Base-by-base conservation (phyloP, 2,888 invertebrate species). In the Vannuccia rotundouncinata region DNA sequence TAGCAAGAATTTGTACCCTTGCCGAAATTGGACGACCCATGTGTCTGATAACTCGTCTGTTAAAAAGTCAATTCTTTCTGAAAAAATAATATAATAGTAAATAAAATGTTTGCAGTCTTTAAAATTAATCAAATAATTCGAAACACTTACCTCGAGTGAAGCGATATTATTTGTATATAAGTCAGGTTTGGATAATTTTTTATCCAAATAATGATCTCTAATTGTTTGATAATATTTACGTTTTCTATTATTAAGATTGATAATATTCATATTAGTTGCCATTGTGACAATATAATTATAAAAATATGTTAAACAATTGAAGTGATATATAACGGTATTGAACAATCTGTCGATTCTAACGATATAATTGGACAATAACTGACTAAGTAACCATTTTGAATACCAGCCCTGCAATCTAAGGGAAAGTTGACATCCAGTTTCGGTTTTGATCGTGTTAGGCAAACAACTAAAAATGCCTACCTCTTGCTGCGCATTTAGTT, bases 111-210 rank as follows among this genome's bases (percentile, higher is more conserved):
- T 13, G 29, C 75, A 73, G 59, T 80, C 45, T 45, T 45, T 45
- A 45, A 45, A 45, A 45, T 45, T 45, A 45, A 45, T 45, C 45
- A 45, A 45, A 45, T 45, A 5, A 45, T 45, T 45, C 17, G 45
- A 66, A 66, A 66, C 25, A 66, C 66, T 66, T 66, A 66, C 66
- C 66, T 66, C 66, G 10, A n/a, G 66, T 66, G 25, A 66, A 66
- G 25, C 66, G 22, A 22, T 81, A 29, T 76, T 77, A 45, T 60
- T 78, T 66, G 60, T n/a, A n/a, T 45, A 59, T 25, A 77, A 77
- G 25, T 66, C 66, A n/a, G 17, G 13, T 17, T 66, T 22, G 66
- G 66, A 66, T 66, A 66, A 66, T 5, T 66, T 66, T n/a, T 66
- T 22, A 66, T 66, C 25, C 10, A 22, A 13, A 17, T 5, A 13